These are phyloP conservation scores for Drosophila gunungcola DNA, from an alignment of 1,140 invertebrate species.

Conservation along the genomic window DNA sequence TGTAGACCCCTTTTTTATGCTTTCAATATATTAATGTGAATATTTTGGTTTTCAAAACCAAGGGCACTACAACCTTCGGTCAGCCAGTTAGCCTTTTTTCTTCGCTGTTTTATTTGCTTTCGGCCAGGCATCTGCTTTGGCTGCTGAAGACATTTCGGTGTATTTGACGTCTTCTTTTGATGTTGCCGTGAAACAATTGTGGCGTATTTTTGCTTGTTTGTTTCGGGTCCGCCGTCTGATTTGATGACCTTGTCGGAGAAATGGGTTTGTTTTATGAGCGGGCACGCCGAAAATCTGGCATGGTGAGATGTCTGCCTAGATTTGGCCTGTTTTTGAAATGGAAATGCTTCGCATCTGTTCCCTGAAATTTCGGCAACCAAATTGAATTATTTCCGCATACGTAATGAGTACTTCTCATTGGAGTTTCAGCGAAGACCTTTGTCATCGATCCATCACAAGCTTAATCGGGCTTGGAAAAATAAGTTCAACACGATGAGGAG, in stretches of 20 bases:
- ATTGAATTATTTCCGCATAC: conserved; percentile 40
- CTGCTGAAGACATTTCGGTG: conserved; percentile 60
- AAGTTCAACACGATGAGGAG: too few species aligned
- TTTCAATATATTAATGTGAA: too few species aligned
- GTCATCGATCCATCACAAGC: conserved; percentile 26
- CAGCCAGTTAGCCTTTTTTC: background rate
- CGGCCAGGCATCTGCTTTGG: conserved; percentile 13
- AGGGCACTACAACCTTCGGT: conserved; percentile 19
- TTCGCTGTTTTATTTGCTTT: conserved; percentile 11
- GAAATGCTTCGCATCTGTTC: conserved; percentile 29
- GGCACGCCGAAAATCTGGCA: background rate
- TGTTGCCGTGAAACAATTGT: conserved; percentile 63
- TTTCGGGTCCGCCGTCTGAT: conserved; percentile 40
- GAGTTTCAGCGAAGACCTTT: conserved; percentile 16
- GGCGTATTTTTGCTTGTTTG: conserved; percentile 32
- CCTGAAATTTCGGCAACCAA: conserved; percentile 20
- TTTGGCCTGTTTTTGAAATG: conserved; percentile 21
- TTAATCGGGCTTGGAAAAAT: too few species aligned
- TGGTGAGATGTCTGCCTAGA: conserved; percentile 24
- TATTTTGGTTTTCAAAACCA: too few species aligned
- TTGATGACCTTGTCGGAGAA: conserved; percentile 64
- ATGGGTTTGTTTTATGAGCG: conserved; percentile 55
- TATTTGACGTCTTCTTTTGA: conserved; percentile 64
- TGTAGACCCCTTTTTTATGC: too few species aligned
- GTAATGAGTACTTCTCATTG: conserved; percentile 16